Base-by-base conservation (phyloP, 2,113 vertebrate genomes). In the Coptodon bakossiorum region DNA sequence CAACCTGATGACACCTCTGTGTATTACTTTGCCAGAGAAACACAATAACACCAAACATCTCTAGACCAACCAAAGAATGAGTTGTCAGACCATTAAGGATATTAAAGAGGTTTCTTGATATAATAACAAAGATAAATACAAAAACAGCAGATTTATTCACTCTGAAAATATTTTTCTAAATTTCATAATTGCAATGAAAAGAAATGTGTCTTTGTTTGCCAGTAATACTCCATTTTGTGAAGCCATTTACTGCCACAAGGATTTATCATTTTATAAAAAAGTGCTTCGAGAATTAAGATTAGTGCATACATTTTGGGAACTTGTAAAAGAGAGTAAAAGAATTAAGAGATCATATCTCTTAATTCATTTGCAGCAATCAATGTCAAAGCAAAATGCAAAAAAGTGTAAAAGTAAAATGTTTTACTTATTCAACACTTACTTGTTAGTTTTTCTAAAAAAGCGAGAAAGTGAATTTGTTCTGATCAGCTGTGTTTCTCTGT, bases 241-340 rank as follows among this genome's bases (percentile, higher is more conserved):
- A 52, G 17, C 7, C 14, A 59, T 9, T 59, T 2, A 1, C 5
- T 61, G 57, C 3, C 0, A 61, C 16, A 34, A 61, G 57, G 0
- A 0, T 19, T 61, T 61, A 61, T 0, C 29, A 61, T 34, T 61
- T 61, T 61, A 61, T 29, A 34, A 34, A 61, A 6, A 61, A 34
- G 29, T 6, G 14, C 57, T 61, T 61, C 0, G 5, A 34, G 29
- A 61, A 0, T 61, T 61, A 10, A 61, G 9, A 34, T 61, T 34
- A 61, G 5, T 6, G 9, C 52, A 61, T 34, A 61, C 57, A 61
- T 61, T 61, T 61, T 61, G 57, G 29, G 6, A 61, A 61, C 57
- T 61, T 59, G 27, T 61, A 61, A 61, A 61, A 10, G 52, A 22
- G 19, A 53, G 19, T n/a, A 53, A 22, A 53, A 53, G 1, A 53